Conservation (phyloP, 2,797 vertebrate species). For the Uromys caudimaculatus region DNA sequence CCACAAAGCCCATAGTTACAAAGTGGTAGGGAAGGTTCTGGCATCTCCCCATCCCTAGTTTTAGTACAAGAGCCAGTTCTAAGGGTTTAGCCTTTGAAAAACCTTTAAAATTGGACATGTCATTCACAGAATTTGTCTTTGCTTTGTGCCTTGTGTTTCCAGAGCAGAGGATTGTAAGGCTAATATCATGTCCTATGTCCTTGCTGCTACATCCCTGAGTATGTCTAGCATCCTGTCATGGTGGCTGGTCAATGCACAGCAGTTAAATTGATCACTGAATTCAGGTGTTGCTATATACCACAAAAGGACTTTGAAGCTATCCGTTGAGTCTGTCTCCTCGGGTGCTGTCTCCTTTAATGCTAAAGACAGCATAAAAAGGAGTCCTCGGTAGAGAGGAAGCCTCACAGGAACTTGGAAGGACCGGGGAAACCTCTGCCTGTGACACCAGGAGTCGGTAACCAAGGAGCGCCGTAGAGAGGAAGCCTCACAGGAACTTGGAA, state of each 20-base stretch:
- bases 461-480: too few species aligned
- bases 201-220: neutral
- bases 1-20: neutral
- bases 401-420: too few species aligned
- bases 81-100: neutral
- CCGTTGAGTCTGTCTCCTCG: neutral
- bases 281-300: fast-evolving
- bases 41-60: neutral
- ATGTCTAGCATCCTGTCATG: fast-evolving
- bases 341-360: neutral
- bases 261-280: neutral
- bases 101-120: neutral
- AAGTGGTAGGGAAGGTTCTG: fast-evolving
- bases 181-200: fast-evolving
- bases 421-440: too few species aligned
- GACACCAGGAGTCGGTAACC: too few species aligned
- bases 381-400: too few species aligned
- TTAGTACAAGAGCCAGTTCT: neutral
- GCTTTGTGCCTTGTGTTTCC: neutral
- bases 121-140: neutral
- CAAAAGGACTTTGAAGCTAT: neutral
- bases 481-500: too few species aligned
- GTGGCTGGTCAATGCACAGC: fast-evolving
- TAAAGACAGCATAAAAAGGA: neutral
- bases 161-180: neutral